A percentile compares a stretch with the other conserved stretches of the same genome.
phyloP scores from a whole-genome alignment of 2,797 vertebrate species.

The Anableps anableps region DNA sequence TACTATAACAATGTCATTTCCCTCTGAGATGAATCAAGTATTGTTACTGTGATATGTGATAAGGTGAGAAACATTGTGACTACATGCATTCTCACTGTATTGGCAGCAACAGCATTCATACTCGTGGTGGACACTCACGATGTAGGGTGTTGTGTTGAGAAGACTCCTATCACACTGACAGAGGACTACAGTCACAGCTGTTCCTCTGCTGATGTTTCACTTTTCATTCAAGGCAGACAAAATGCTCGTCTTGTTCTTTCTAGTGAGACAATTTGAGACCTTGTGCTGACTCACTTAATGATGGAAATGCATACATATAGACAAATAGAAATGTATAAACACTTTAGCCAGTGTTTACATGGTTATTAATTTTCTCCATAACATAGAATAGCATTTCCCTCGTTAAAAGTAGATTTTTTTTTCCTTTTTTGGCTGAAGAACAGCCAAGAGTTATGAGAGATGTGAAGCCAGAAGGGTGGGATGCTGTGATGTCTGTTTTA shows the following conservation, averaged over 20 bases:
- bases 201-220: neutral
- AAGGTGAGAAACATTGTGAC: neutral
- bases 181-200: neutral
- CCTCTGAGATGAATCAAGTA: neutral
- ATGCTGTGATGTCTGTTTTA: neutral
- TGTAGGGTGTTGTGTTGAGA: neutral
- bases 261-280: neutral
- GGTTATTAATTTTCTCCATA: neutral
- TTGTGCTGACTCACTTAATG: neutral
- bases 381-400: neutral
- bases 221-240: neutral
- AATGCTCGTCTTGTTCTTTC: neutral
- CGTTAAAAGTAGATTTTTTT: neutral
- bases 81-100: neutral
- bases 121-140: neutral
- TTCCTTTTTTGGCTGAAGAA: neutral
- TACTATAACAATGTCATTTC: neutral
- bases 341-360: neutral
- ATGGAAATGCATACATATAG: neutral
- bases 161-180: neutral
- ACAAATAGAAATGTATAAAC: too few species aligned
- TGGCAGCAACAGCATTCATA: neutral
- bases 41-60: neutral
- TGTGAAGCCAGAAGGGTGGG: neutral
- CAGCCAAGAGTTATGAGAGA: neutral